Conservation (phyloP, 2,797 vertebrate genomes). For the Molossus alvarezi region DNA sequence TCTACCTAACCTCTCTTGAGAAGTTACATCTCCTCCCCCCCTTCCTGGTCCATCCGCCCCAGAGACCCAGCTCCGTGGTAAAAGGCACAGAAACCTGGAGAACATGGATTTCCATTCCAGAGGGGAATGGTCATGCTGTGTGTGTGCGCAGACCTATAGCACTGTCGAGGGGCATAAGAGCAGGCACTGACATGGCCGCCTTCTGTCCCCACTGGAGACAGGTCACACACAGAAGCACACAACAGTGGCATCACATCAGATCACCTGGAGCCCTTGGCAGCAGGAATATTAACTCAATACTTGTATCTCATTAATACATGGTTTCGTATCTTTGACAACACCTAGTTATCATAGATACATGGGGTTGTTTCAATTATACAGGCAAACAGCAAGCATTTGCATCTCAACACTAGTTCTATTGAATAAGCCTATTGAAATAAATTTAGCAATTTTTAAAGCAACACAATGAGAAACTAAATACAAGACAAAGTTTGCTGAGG, state of each 20-base stretch:
- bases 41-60: background rate
- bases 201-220: background rate
- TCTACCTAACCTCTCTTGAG: background rate
- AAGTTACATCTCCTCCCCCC: background rate
- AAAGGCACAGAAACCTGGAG: background rate
- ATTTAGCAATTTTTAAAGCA: conserved; percentile 52
- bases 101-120: background rate
- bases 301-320: background rate
- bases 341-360: background rate
- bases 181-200: background rate
- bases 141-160: background rate
- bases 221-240: background rate
- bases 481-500: conserved; percentile 37
- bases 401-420: conserved; percentile 52
- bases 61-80: background rate
- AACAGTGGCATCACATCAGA: background rate
- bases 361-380: conserved; percentile 11
- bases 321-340: conserved; percentile 17
- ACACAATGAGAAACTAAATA: conserved; percentile 63
- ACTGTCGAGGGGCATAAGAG: background rate
- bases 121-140: background rate
- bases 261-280: background rate
- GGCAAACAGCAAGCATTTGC: conserved; percentile 36
- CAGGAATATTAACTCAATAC: background rate
- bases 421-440: conserved; percentile 42